Evolutionary conservation across 2,888 invertebrate genomes (phyloP).

Genomic region (Acronicta psi): DNA sequence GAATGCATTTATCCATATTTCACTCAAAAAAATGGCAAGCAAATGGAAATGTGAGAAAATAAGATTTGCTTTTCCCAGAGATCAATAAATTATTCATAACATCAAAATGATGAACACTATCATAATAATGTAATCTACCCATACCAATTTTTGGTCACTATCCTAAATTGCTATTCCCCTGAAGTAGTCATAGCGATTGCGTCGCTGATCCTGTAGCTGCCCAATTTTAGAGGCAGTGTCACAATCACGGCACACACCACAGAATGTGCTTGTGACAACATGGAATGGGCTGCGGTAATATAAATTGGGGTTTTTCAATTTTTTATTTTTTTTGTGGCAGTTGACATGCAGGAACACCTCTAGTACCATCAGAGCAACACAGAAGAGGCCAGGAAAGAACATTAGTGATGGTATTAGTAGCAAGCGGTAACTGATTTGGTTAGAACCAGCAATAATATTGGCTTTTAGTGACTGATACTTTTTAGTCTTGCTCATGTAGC

Average conservation of each 20-base stretch:
- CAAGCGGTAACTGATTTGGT: conserved; percentile 82
- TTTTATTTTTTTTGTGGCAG: conserved; percentile 91
- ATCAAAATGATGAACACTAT: background rate
- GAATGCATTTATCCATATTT: too few relatives aligned
- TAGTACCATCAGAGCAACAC: conserved; percentile 83
- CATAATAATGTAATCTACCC: conserved; percentile 22
- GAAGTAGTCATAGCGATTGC: conserved; percentile 79
- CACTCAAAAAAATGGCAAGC: too few relatives aligned
- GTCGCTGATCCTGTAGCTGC: conserved; percentile 90
- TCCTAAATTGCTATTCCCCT: conserved; percentile 70
- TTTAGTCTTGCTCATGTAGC: conserved; percentile 71
- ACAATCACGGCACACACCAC: conserved; percentile 91
- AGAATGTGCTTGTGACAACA: conserved; percentile 91
- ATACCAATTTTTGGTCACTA: conserved; percentile 13
- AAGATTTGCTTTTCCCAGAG: conserved; percentile 2
- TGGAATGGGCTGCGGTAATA: conserved; percentile 93
- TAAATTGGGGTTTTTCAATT: conserved; percentile 86
- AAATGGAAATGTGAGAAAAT: background rate
- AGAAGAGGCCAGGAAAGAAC: conserved; percentile 87
- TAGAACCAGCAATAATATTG: conserved; percentile 77
- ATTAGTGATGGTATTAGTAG: conserved; percentile 90
- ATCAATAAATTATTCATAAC: conserved; percentile 20
- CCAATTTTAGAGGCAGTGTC: conserved; percentile 90
- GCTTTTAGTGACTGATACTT: conserved; percentile 76
- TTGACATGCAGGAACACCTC: conserved; percentile 91